Conservation (phyloP, 2,113 vertebrate species). For the Ranitomeya variabilis region DNA sequence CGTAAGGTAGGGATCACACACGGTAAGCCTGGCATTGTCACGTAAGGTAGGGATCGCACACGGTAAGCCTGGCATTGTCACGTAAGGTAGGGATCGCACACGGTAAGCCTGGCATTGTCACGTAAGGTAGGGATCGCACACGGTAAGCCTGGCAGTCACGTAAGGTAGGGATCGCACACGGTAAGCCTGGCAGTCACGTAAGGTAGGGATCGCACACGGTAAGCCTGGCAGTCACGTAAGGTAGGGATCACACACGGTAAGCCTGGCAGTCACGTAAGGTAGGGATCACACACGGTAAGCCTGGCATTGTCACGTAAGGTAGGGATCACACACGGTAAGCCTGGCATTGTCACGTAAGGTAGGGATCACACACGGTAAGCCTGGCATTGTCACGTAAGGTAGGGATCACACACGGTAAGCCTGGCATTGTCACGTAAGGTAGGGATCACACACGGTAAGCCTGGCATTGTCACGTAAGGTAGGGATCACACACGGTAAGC, state of each 20-base stretch:
- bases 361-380: not conserved
- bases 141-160: not conserved
- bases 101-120: not conserved
- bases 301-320: not conserved
- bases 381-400: not conserved
- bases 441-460: not conserved
- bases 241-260: not conserved
- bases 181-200: not conserved
- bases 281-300: not conserved
- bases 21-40: not conserved
- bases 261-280: not conserved
- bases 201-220: not conserved
- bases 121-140: not conserved
- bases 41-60: not conserved
- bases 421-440: not conserved
- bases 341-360: not conserved
- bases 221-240: not conserved
- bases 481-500: not conserved
- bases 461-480: not conserved
- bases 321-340: not conserved
- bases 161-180: not conserved
- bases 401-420: not conserved
- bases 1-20: not conserved
- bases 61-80: not conserved
- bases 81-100: not conserved